Evolutionary conservation across 2,113 vertebrate species (phyloP), one percentile per base, ranked within the genome.

Genomic region (Setophaga petechia): DNA sequence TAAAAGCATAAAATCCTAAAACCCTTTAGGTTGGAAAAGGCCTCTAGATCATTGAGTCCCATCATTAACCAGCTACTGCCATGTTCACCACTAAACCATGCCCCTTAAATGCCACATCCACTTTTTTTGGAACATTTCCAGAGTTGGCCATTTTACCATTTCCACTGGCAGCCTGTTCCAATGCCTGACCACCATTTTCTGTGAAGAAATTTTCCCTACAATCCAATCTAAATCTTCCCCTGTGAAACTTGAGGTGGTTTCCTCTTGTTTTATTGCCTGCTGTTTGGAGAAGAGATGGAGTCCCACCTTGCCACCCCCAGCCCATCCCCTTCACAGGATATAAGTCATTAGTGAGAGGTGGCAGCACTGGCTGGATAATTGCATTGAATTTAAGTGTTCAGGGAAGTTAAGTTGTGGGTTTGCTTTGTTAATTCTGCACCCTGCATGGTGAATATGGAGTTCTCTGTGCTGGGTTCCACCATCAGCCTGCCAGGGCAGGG

Each of bases 251-350:
- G 43, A 33, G 63, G 47, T 12, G 43, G 22, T 19, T 90, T 63
- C 16, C 24, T 31, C 16, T 68, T n/a, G 20, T 31, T 54, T 61
- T 23, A 43, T 23, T 47, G 23, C 31, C 35, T 57, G 49, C 18
- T 63, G 1, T 35, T 8, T 51, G 49, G 31, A 63, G 22, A 69
- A 37, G 57, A 63, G 55, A 15, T 25, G 31, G 35, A 63, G 2
- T 5, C 18, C 27, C 35, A 77, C 22, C 54, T 43, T 79, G 35
- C 20, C n/a, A 59, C 2, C 3, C 19, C 18, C 49, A 55, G 33
- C 16, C 46, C 51, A 58, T 3, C 65, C 55, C 59, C 69, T 43
- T 30, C 54, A 33, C 0, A 0, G 1, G 2, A 11, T 2, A 2
- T 1, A 49, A 75, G 44, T 15, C 25, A 6, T 57, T 4, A 79